Percentiles rank a stretch among this genome's conserved stretches.
Evolutionary conservation across 2,113 vertebrate genomes (phyloP).

Genomic region (Ochotona princeps): DNA sequence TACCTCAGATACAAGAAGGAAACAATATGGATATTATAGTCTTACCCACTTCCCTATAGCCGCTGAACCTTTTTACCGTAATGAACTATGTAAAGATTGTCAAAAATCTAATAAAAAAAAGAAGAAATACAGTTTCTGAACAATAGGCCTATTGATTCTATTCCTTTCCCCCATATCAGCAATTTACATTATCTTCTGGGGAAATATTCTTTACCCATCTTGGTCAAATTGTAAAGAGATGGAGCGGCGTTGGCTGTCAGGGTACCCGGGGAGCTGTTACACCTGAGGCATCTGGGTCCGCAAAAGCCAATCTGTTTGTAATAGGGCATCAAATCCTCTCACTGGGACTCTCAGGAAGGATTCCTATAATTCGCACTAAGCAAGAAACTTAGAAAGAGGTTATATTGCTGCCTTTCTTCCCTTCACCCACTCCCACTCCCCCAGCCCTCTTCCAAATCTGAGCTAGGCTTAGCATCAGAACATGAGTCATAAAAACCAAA

Average conservation of each 20-base stretch:
- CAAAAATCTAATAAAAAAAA: no score
- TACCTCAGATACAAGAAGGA: no score
- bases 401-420: conserved; percentile 35
- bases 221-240: conserved; percentile 3
- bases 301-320: background rate
- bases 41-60: no score
- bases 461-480: conserved; percentile 63
- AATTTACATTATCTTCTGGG: conserved; percentile 34
- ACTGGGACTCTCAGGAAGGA: conserved; percentile 2
- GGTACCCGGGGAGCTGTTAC: background rate
- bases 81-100: no score
- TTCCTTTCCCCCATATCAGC: background rate
- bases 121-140: conserved; percentile 21
- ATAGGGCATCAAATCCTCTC: background rate
- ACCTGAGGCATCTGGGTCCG: background rate
- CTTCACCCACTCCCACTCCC: background rate
- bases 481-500: conserved; percentile 70
- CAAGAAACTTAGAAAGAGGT: conserved; percentile 44
- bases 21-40: no score
- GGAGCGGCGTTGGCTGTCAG: background rate
- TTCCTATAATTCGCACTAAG: conserved; percentile 42
- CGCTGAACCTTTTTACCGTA: no score
- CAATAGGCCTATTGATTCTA: background rate
- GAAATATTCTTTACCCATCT: background rate
- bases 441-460: conserved; percentile 46